phyloP scores from a whole-genome alignment of 2,888 invertebrate genomes.

The Ennomos erosarius region DNA sequence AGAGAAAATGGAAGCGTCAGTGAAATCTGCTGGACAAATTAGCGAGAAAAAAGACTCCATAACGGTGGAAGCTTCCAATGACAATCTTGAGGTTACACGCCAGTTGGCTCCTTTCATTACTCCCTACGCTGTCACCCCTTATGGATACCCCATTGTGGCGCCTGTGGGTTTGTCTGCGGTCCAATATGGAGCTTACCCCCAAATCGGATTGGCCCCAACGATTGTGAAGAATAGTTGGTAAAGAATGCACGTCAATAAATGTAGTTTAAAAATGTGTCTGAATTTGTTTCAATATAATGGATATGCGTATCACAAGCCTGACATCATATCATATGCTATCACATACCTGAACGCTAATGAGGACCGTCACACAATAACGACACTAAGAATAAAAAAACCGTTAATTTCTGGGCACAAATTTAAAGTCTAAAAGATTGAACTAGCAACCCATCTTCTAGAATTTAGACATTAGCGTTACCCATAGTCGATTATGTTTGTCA shows the following conservation, averaged over 20 bases:
- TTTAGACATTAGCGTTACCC: too few relatives aligned
- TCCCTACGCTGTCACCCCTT: conserved; percentile 20
- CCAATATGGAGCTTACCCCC: conserved; percentile 10
- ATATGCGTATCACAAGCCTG: too few relatives aligned
- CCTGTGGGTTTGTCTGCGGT: conserved; percentile 15
- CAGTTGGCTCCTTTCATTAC: conserved; percentile 17
- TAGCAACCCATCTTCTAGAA: too few relatives aligned
- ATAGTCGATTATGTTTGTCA: too few relatives aligned
- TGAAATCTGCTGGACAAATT: conserved; percentile 40
- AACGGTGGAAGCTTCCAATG: conserved; percentile 41
- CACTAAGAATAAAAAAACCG: too few relatives aligned
- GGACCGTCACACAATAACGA: too few relatives aligned
- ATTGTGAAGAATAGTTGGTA: conserved; percentile 26
- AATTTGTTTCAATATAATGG: conserved; percentile 4
- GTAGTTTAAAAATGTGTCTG: conserved; percentile 3
- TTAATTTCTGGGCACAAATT: too few relatives aligned
- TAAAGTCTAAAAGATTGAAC: too few relatives aligned
- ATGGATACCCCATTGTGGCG: conserved; percentile 25
- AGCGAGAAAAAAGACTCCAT: conserved; percentile 32
- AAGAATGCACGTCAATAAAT: conserved; percentile 17
- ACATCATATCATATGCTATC: too few relatives aligned
- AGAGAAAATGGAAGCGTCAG: conserved; percentile 44
- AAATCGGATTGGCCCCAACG: conserved; percentile 17
- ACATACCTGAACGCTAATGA: too few relatives aligned
- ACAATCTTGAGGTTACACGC: conserved; percentile 34